Evolutionary conservation across 2,888 invertebrate genomes (phyloP).

Genomic region (Ceratothoa steindachneri): DNA sequence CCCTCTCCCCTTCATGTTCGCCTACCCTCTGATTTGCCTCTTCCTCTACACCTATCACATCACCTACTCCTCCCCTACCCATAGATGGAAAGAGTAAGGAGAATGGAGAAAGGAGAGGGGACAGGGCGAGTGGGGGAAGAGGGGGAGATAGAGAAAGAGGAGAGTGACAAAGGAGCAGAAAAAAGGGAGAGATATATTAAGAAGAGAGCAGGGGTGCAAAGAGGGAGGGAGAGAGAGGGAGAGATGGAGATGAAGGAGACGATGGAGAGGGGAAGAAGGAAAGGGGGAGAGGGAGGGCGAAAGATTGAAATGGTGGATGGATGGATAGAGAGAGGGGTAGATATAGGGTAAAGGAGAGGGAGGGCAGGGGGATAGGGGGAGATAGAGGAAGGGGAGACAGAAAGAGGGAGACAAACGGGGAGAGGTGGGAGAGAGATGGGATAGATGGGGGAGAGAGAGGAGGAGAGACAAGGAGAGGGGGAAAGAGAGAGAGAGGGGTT

Average conservation of each 20-base stretch:
- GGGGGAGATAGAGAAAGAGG: too few species aligned
- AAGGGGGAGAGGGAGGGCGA: background rate
- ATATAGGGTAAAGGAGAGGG: background rate
- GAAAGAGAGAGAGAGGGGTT: background rate
- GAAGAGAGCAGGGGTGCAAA: too few species aligned
- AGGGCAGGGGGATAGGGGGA: background rate
- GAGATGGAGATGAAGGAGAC: background rate
- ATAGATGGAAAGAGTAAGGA: too few species aligned
- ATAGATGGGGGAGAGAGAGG: background rate
- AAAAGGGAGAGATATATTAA: too few species aligned
- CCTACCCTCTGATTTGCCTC: too few species aligned
- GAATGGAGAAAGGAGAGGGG: too few species aligned
- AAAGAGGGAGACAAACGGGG: background rate
- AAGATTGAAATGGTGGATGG: background rate
- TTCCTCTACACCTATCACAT: too few species aligned
- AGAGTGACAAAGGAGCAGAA: too few species aligned
- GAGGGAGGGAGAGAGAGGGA: background rate
- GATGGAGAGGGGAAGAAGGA: background rate
- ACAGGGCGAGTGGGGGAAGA: too few species aligned
- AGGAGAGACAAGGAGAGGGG: background rate
- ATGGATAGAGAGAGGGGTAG: background rate
- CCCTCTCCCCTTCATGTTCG: too few species aligned
- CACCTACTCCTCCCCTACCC: too few species aligned
- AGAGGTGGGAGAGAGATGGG: too few species aligned
- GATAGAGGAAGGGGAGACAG: background rate